phyloP scores from a whole-genome alignment of 2,113 vertebrate species.

The Mustela nigripes region DNA sequence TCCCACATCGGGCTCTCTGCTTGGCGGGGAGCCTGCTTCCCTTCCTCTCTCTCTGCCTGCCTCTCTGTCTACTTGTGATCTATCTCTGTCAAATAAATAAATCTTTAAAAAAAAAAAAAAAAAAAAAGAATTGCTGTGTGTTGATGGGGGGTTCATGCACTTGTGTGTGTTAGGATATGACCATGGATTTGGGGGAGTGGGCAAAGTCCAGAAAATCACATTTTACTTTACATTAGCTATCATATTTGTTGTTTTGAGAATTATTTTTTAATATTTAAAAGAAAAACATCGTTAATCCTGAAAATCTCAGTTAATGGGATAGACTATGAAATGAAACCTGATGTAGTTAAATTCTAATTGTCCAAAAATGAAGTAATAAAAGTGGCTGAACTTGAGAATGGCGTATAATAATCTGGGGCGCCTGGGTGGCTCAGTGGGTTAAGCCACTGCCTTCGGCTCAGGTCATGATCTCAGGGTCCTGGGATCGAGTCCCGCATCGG shows the following conservation, averaged over 20 bases:
- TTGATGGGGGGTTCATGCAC: neutral
- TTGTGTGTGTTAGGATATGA: neutral
- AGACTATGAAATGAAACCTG: conserved; percentile 10
- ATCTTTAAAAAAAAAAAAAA: too few relatives aligned
- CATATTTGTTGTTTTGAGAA: neutral
- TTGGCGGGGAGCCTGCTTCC: too few relatives aligned
- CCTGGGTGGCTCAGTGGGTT: too few relatives aligned
- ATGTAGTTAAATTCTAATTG: neutral
- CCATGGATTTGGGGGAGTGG: neutral
- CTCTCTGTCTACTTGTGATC: too few relatives aligned
- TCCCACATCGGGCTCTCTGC: too few relatives aligned
- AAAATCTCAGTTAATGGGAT: neutral
- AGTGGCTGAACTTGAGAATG: neutral
- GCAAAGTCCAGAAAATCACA: neutral
- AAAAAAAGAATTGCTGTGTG: neutral
- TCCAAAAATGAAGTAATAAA: neutral
- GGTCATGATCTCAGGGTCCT: too few relatives aligned
- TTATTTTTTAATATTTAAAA: neutral
- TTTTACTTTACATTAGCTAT: conserved; percentile 2
- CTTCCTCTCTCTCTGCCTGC: too few relatives aligned
- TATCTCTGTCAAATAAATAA: too few relatives aligned
- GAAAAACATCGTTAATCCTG: neutral
- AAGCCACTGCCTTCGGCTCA: too few relatives aligned
- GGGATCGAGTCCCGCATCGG: too few relatives aligned
- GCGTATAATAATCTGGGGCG: neutral